phyloP scores from a whole-genome alignment of 30 jellyfish, hydroid and myxozoan species.

The Sanderia malayensis region DNA sequence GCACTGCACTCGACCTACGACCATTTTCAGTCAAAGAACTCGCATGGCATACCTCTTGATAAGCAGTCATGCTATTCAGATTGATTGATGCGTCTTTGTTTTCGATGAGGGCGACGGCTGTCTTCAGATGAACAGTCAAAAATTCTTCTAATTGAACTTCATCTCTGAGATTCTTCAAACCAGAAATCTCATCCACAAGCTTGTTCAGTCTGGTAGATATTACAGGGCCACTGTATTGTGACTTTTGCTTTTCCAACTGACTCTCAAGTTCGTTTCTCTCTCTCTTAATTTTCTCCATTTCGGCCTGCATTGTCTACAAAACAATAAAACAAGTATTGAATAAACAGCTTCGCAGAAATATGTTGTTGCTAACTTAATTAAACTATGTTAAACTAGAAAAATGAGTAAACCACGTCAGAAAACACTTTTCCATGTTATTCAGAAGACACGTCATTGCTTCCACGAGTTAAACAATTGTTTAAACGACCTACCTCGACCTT shows the following conservation, averaged over 20 bases:
- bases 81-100: not conserved
- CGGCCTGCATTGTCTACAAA: slow-evolving; percentile 10
- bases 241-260: slow-evolving; percentile 7
- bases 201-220: slow-evolving; percentile 5
- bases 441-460: no score
- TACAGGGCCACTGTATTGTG: not conserved
- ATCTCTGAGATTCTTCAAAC: slow-evolving; percentile 17
- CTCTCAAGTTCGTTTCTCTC: slow-evolving; percentile 23
- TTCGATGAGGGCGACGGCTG: slow-evolving; percentile 25
- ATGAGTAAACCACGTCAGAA: no score
- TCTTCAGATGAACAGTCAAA: slow-evolving; percentile 17
- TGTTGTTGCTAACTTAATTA: no score
- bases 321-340: no score
- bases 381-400: no score
- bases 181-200: slow-evolving; percentile 11
- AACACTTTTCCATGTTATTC: no score
- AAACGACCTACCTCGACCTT: not conserved
- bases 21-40: no score
- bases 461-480: no score
- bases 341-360: no score
- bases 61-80: slow-evolving; percentile 17
- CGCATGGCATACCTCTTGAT: slow-evolving; percentile 22
- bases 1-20: no score
- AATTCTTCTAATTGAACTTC: slow-evolving; percentile 27
- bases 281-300: slow-evolving; percentile 14